Evolutionary conservation across 2,888 invertebrate genomes (phyloP), one percentile per base, ranked within the genome.

Genomic region (Macrosoma leucophasiata): DNA sequence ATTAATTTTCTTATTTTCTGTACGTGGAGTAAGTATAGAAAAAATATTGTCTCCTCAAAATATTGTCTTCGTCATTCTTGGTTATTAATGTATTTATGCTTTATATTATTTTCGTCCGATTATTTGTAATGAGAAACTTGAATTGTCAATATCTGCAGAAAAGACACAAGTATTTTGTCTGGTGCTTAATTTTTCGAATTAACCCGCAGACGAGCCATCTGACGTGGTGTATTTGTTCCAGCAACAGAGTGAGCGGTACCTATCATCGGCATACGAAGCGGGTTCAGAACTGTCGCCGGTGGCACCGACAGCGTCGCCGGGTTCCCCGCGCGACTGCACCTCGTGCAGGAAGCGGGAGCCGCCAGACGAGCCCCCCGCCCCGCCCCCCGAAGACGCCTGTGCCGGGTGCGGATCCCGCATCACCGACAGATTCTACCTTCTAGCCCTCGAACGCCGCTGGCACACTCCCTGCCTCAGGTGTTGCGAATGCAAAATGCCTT

Each of bases 361-460:
- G 4, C 86, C 87, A 24, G 84, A 84, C 49, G 84, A 84, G 46
- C 53, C 67, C 37, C 44, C 69, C 42, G 66, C 76, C 13, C 79
- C 85, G 4, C 77, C 87, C 13, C 55, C 68, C 49, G 82, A 71
- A 55, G 87, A 86, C 45, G 87, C 89, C 13, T 97, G 97, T 76
- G 95, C 95, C 32, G 97, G 96, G 29, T 97, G 97, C 71, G 94
- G 95, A 8, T 85, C 89, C 37, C 87, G 91, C 53, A 97, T 97
- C 76, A 89, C 88, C 49, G 96, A 97, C 86, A 87, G 95, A 62
- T 97, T 91, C 86, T 96, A 95, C 84, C 89, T 97, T 54, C 90
- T 94, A 64, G 96, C 96, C 12, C 91, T 96, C 48, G 96, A 96
- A 77, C 89, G 94, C 61, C 89, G 94, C 73, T 97, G 97, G 97